Base-by-base conservation (phyloP, 2,888 invertebrate species). In the Rhogogaster chlorosoma region DNA sequence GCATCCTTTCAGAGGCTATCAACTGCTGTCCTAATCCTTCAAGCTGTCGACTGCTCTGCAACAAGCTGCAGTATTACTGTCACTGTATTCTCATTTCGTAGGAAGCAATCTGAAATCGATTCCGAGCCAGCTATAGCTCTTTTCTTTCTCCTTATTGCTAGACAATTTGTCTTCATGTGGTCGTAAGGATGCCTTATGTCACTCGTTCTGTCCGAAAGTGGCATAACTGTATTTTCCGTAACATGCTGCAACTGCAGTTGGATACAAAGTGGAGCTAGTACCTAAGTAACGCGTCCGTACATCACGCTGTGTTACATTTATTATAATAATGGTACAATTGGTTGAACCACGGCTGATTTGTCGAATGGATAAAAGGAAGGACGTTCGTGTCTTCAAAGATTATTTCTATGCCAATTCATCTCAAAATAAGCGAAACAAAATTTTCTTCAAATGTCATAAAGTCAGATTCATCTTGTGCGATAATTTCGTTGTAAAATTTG, bases 1-100 rank as follows among this genome's bases (percentile, higher is more conserved):
- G 22, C 71, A 42, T 73, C 71, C 71, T 38, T 73, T 26, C 77
- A 53, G n/a, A 77, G 53, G n/a, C 77, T 22, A 49, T 77, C 45
- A 77, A 53, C 77, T 29, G n/a, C 77, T 49, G 5, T 53, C 77
- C 45, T 73, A 73, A 73, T 73, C 71, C 12, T 29, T 22, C 38
- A 42, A 42, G 71, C n/a, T 73, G 71, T 73, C 71, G 26, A 73
- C 38, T 73, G 22, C n/a, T 73, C 71, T 22, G 32, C 32, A 26
- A 70, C 36, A 71, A 32, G 18, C 12, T 42, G 71, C 42, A 42
- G 22, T 73, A 42, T 22, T 12, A n/a, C 71, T 12, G 10, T 42
- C 71, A 42, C 71, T 73, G n/a, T 73, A 42, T 73, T 73, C 71
- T 73, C 71, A 42, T 67, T 67, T 42, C 42, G 42, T 38, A 9